Percentiles rank a stretch among this genome's conserved stretches.
phyloP scores from a whole-genome alignment of 1,140 invertebrate genomes.

The Capitella teleta region DNA sequence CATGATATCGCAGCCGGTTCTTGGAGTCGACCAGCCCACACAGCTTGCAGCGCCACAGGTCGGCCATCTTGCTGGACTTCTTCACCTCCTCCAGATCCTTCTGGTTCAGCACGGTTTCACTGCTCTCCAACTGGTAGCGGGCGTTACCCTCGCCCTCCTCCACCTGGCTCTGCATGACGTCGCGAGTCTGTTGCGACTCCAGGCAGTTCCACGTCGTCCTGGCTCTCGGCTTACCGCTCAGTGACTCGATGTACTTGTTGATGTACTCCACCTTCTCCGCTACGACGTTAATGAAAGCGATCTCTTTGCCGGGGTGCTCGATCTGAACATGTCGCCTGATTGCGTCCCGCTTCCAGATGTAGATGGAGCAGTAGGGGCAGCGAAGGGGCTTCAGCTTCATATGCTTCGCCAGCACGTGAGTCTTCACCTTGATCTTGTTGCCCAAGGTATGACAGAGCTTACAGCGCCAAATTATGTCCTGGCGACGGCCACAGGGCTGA shows the following conservation, averaged over 20 bases:
- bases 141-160: neutral
- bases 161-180: neutral
- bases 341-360: neutral
- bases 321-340: constrained; percentile 5
- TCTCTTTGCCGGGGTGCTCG: constrained; percentile 1
- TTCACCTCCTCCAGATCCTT: neutral
- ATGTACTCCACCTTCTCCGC: constrained; percentile 1
- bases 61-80: neutral
- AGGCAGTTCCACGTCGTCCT: neutral
- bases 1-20: constrained; percentile 5
- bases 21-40: constrained; percentile 3
- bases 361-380: constrained; percentile 11
- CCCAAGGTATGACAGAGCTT: too few relatives aligned
- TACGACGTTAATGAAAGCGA: constrained; percentile 1
- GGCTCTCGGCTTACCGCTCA: neutral
- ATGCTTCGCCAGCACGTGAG: constrained; percentile 6
- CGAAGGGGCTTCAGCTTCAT: constrained; percentile 8
- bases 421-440: constrained; percentile 4
- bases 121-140: too few relatives aligned
- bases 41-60: neutral
- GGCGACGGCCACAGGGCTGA: too few relatives aligned
- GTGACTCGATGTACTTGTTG: constrained; percentile 3
- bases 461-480: too few relatives aligned
- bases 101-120: too few relatives aligned
- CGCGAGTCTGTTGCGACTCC: neutral